Evolutionary conservation across 2,797 vertebrate genomes (phyloP), one percentile per base, ranked within the genome.

Genomic region (Phalanger gymnotis): DNA sequence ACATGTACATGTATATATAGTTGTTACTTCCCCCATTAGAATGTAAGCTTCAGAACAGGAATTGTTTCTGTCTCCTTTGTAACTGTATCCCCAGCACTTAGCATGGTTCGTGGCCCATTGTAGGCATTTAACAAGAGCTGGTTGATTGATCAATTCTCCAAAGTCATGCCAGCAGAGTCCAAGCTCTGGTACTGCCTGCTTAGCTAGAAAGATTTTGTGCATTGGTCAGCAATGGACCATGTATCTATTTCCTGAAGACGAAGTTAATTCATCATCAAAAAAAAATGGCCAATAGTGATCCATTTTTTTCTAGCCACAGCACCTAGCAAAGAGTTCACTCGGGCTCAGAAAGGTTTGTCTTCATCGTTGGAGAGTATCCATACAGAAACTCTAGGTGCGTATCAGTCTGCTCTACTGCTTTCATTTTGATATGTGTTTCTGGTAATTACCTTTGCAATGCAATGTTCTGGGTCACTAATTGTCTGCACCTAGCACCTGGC

Each of bases 401-500:
- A 40, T 25, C n/a, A 40, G 61, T 34, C 58, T 28, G 31, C 73
- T 51, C 47, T 54, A 40, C 4, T 53, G 5, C 2, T 12, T 19
- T 96, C 94, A 34, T 73, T 93, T 94, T 1, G 25, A n/a, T 90
- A 93, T 90, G 25, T 89, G n/a, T 81, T 81, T 81, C 66, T 40
- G n/a, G n/a, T 81, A 40, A 40, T 30, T 92, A 91, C 3, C 55
- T 31, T n/a, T 57, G 73, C 30, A 93, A 28, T 90, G 51, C 91
- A 58, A 66, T 34, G 2, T 94, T n/a, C 66, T 30, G 5, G 5
- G 66, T 81, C 66, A 81, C 19, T 5, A 92, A 27, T 52, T 53
- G n/a, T 94, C 89, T 56, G 34, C 2, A 51, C 12, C 54, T 19
- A 95, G 55, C 66, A 94, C 92, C 0, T 16, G 25, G 40, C 16